phyloP scores from a whole-genome alignment of 2,888 invertebrate genomes.

The Ichneumoninae sp. region DNA sequence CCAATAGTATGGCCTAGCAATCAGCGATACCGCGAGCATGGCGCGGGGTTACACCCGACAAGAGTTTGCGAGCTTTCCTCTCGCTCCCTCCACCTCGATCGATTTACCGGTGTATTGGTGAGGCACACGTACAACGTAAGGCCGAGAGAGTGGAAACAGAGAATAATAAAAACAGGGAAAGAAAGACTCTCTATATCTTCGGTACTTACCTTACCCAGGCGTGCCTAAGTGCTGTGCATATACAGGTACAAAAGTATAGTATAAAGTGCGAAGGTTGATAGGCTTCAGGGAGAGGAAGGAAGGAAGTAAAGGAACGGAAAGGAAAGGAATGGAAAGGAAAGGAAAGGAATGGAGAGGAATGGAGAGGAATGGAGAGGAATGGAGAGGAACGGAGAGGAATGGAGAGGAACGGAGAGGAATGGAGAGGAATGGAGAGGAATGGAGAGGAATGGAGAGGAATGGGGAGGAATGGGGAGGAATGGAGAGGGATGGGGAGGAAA shows the following conservation, averaged over 20 bases:
- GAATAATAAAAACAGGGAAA: slow-evolving; percentile 16
- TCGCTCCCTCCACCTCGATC: slow-evolving; percentile 42
- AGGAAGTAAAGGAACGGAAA: background rate
- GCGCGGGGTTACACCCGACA: slow-evolving; percentile 36
- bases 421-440: background rate
- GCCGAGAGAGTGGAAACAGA: slow-evolving; percentile 21
- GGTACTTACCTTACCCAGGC: slow-evolving; percentile 27
- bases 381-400: background rate
- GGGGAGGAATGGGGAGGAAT: background rate
- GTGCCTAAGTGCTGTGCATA: slow-evolving; percentile 19
- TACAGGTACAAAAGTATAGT: slow-evolving; percentile 20
- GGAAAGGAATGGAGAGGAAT: background rate
- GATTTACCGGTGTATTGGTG: slow-evolving; percentile 48
- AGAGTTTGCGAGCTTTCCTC: slow-evolving; percentile 50
- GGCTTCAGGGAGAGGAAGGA: background rate
- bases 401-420: background rate
- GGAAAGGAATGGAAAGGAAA: background rate
- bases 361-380: background rate
- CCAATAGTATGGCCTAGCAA: slow-evolving; percentile 65
- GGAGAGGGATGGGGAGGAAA: background rate
- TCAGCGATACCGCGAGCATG: slow-evolving; percentile 60
- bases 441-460: background rate
- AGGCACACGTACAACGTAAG: slow-evolving; percentile 10
- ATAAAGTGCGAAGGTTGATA: slow-evolving; percentile 15
- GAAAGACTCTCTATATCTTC: slow-evolving; percentile 30